Evolutionary conservation across 2,797 vertebrate genomes (phyloP), one percentile per base, ranked within the genome.

Genomic region (Hyperoplus lanceolatus): DNA sequence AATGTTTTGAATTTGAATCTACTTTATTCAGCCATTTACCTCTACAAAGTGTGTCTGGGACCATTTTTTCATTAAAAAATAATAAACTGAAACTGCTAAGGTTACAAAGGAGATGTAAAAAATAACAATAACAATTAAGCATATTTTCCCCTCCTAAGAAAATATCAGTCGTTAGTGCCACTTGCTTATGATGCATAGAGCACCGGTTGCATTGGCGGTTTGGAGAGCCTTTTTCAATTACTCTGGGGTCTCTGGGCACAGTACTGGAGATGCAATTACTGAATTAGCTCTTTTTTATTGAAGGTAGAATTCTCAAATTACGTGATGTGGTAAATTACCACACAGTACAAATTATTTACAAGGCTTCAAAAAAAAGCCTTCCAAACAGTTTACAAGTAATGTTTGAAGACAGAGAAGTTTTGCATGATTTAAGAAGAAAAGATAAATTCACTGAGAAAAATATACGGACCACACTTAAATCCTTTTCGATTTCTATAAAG

Each of bases 271-370:
- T 72, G 82, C 90, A 91, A 92, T 93, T 92, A 92, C 79, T 85
- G 66, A 91, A 92, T 91, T 89, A 91, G 82, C 81, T 91, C 82
- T 89, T n/a, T n/a, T n/a, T n/a, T n/a, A n/a, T n/a, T n/a, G n/a
- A n/a, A n/a, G n/a, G n/a, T n/a, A n/a, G n/a, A n/a, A n/a, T n/a
- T n/a, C n/a, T n/a, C n/a, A n/a, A n/a, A n/a, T n/a, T n/a, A n/a
- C n/a, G n/a, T n/a, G n/a, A n/a, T n/a, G n/a, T n/a, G n/a, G n/a
- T n/a, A n/a, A n/a, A n/a, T n/a, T n/a, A n/a, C n/a, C n/a, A n/a
- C n/a, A n/a, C n/a, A n/a, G n/a, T n/a, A n/a, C n/a, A n/a, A n/a
- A n/a, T n/a, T n/a, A n/a, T n/a, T n/a, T n/a, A n/a, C n/a, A n/a
- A n/a, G n/a, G n/a, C n/a, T n/a, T n/a, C n/a, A n/a, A n/a, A n/a